Conservation (phyloP, 2,888 invertebrate species). For the Graphium colonna region DNA sequence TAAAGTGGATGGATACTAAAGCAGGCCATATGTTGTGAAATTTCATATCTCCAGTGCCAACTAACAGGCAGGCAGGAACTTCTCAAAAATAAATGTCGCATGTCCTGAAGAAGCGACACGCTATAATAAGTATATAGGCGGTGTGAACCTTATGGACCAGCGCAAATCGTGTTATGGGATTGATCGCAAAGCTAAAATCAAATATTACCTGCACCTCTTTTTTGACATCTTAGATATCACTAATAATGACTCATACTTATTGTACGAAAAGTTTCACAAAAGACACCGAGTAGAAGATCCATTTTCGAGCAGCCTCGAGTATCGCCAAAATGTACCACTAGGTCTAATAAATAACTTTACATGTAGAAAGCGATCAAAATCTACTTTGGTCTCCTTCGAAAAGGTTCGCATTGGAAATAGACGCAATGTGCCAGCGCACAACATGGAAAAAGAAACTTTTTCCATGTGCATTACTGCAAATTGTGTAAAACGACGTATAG, state of each 20-base stretch:
- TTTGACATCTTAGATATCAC: too few relatives aligned
- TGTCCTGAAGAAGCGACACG: conserved; percentile 26
- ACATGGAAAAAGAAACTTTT: too few relatives aligned
- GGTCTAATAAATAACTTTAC: conserved; percentile 28
- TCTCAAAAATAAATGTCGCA: conserved; percentile 28
- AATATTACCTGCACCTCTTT: too few relatives aligned
- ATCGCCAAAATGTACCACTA: too few relatives aligned
- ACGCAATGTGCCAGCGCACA: too few relatives aligned
- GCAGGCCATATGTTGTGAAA: conserved; percentile 32
- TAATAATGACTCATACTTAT: conserved; percentile 28
- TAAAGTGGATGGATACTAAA: conserved; percentile 29
- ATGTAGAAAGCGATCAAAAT: too few relatives aligned
- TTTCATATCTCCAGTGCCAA: conserved; percentile 28
- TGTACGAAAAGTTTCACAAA: conserved; percentile 22
- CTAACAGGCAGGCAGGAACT: conserved; percentile 27
- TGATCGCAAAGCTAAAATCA: too few relatives aligned
- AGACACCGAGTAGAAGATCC: conserved; percentile 22
- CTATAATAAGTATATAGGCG: conserved; percentile 10
- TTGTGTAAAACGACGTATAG: conserved; percentile 27
- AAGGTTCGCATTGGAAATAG: too few relatives aligned
- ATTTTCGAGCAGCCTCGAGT: conserved; percentile 26
- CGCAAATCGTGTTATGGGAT: too few relatives aligned
- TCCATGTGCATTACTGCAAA: too few relatives aligned
- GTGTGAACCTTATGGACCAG: conserved; percentile 15
- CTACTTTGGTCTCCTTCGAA: too few relatives aligned